These are phyloP conservation scores for Lepidotrigona ventralis DNA, from an alignment of 1,140 invertebrate genomes.

Conservation along the genomic window DNA sequence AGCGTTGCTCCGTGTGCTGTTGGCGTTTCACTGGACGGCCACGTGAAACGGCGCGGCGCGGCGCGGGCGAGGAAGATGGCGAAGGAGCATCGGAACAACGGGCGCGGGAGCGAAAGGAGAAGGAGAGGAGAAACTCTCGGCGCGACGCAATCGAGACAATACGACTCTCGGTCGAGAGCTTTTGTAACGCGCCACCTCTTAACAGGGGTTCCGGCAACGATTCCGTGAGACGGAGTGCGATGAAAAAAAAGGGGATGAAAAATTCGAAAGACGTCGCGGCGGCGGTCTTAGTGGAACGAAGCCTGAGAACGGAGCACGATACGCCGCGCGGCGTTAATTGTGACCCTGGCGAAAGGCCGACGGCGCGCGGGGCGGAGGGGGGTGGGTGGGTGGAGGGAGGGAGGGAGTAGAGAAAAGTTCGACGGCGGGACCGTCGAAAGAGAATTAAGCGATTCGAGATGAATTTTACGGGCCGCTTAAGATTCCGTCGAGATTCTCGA, in stretches of 20 bases:
- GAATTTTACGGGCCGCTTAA: conserved; percentile 57
- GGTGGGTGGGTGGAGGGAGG: too few relatives aligned
- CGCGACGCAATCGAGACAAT: conserved; percentile 27
- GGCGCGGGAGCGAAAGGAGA: background rate
- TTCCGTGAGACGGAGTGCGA: background rate
- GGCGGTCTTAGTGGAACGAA: background rate
- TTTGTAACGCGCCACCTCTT: conserved; percentile 43
- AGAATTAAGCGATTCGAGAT: conserved; percentile 60
- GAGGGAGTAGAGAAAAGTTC: conserved; percentile 31
- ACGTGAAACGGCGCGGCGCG: conserved; percentile 4
- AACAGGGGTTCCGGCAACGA: background rate
- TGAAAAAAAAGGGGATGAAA: conserved; percentile 2
- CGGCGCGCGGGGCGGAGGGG: background rate
- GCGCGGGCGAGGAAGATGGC: background rate
- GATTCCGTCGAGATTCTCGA: conserved; percentile 56
- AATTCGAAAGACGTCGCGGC: background rate
- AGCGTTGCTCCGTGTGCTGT: background rate
- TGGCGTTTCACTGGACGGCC: background rate
- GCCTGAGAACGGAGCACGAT: conserved; percentile 25
- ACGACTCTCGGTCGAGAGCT: conserved; percentile 16
- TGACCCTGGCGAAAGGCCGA: conserved; percentile 21
- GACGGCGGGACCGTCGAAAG: conserved; percentile 44
- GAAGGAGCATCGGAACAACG: background rate
- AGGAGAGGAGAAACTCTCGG: background rate
- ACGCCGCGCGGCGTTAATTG: conserved; percentile 52